phyloP scores from a whole-genome alignment of 2,888 invertebrate species.

The Morpho deidamia region DNA sequence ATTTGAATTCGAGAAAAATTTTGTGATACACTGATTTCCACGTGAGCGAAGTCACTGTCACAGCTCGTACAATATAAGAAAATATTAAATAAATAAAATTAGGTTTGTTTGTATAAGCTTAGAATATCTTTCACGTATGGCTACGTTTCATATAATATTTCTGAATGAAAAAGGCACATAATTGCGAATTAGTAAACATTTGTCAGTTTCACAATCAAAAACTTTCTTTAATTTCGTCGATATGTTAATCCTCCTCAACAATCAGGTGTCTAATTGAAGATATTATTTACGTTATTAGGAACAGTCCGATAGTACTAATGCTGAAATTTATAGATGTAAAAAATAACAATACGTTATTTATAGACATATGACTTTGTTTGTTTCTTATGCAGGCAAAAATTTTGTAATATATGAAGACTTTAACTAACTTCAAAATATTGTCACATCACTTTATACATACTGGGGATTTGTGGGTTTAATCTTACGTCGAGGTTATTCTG shows the following conservation, averaged over 20 bases:
- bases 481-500: too few species aligned
- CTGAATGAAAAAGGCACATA: conserved; percentile 7
- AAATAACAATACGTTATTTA: conserved; percentile 3
- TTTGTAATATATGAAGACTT: too few species aligned
- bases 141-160: background rate
- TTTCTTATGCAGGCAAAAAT: too few species aligned
- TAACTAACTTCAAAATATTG: background rate
- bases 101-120: too few species aligned
- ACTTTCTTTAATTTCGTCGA: conserved; percentile 12
- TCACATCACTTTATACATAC: too few species aligned
- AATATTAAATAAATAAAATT: too few species aligned
- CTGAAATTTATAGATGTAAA: conserved; percentile 8
- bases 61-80: too few species aligned
- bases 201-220: conserved; percentile 2
- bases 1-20: too few species aligned
- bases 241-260: conserved; percentile 14
- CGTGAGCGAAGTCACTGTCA: too few species aligned
- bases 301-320: conserved; percentile 1
- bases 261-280: conserved; percentile 12
- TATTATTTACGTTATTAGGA: conserved; percentile 16
- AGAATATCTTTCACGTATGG: too few species aligned
- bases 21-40: too few species aligned
- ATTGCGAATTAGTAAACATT: conserved; percentile 1
- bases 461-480: too few species aligned
- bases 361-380: conserved; percentile 5